phyloP scores from a whole-genome alignment of 2,113 vertebrate genomes.

The Lophochroa leadbeateri region DNA sequence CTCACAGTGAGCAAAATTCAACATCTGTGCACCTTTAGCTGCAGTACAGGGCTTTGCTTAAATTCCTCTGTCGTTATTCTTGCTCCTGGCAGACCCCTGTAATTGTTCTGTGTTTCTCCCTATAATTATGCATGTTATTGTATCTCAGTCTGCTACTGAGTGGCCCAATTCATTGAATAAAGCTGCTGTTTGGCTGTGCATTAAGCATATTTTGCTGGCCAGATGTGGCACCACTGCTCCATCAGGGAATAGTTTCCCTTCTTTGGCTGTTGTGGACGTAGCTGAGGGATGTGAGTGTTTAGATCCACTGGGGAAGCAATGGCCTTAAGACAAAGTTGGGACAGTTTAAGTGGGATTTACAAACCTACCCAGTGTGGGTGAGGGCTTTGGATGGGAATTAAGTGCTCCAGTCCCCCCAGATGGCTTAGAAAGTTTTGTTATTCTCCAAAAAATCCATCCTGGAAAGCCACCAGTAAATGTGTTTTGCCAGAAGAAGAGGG shows the following conservation, averaged over 20 bases:
- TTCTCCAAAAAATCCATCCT: neutral
- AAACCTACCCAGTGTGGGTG: neutral
- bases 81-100: neutral
- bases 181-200: neutral
- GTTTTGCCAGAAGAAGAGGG: neutral
- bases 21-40: neutral
- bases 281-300: neutral
- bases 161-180: neutral
- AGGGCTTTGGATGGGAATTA: neutral
- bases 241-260: neutral
- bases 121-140: neutral
- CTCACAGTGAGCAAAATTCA: neutral
- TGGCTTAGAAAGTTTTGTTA: neutral
- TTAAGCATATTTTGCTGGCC: neutral
- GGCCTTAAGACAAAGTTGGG: neutral
- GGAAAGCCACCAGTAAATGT: neutral
- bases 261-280: neutral
- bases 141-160: neutral
- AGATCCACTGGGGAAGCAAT: neutral
- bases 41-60: neutral
- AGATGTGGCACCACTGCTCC: neutral
- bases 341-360: slow-evolving; percentile 18
- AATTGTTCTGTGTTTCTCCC: neutral
- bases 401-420: accelerated
- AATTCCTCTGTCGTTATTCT: neutral